Evolutionary conservation across 1,140 invertebrate species (phyloP).

Genomic region (Drosophila pallidifrons): DNA sequence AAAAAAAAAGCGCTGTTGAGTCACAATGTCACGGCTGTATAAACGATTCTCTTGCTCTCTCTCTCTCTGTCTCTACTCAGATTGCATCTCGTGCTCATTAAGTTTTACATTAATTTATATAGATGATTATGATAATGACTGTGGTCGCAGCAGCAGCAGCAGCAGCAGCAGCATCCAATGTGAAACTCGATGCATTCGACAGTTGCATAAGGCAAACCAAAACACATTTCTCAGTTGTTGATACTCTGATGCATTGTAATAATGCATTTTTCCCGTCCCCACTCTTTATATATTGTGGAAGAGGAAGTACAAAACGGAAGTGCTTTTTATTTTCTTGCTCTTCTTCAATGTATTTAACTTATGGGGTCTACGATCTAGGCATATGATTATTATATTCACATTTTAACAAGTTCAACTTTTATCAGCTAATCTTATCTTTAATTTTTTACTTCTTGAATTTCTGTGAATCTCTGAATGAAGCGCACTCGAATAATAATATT

Average conservation of each 20-base stretch:
- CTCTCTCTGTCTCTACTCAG: background rate
- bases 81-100: slow-evolving; percentile 36
- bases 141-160: background rate
- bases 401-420: too few species aligned
- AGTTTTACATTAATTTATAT: slow-evolving; percentile 17
- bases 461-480: background rate
- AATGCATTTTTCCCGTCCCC: background rate
- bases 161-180: background rate
- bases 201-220: slow-evolving; percentile 23
- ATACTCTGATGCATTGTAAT: background rate
- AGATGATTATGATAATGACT: slow-evolving; percentile 37
- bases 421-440: too few species aligned
- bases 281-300: background rate
- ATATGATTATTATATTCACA: too few species aligned
- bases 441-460: background rate
- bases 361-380: too few species aligned
- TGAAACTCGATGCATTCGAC: slow-evolving; percentile 24
- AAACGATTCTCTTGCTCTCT: slow-evolving; percentile 10
- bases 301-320: slow-evolving; percentile 6
- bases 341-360: background rate
- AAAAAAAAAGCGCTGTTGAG: slow-evolving; percentile 21
- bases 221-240: slow-evolving; percentile 6
- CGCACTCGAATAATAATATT: background rate
- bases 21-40: slow-evolving; percentile 48
- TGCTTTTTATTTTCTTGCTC: background rate